Evolutionary conservation across 2,888 invertebrate genomes (phyloP), one percentile per base, ranked within the genome.

Genomic region (Xestia rhomboidea): DNA sequence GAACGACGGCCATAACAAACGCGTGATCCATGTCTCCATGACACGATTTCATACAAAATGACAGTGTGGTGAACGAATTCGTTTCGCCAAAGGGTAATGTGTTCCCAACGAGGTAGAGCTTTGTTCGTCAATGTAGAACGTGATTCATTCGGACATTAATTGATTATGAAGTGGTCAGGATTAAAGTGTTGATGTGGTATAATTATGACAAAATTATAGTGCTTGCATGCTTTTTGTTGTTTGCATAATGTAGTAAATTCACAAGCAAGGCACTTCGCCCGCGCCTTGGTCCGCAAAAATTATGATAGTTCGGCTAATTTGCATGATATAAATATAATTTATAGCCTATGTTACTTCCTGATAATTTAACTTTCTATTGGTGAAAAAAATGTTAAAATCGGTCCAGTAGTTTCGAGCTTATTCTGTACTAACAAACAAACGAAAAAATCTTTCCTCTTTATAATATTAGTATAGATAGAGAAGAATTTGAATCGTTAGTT

Each of bases 21-120:
- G 38, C 62, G 67, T 71, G 84, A 83, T 83, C 81, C 76, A 83
- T 87, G 81, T 79, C 89, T 82, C 81, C 77, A 82, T 87, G 84
- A 81, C 89, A 81, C 46, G 13, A 83, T 83, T 84, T 74, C 64
- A 72, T 60, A 79, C 71, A 77, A 81, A 83, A 83, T 80, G 72
- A 79, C 49, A 66, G 75, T 70, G 80, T 82, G 72, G 70, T 68
- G 54, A 89, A 87, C 86, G 63, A 63, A 87, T 89, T 87, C 60
- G 86, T 76, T 79, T 73, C 77, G 67, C 67, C 46, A 67, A 79
- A 77, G 57, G 72, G 64, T 81, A 83, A 85, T 83, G 76, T 77
- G 77, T 67, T 77, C 62, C 63, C 75, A 62, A 78, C 76, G 70
- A 83, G 81, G 70, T 72, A 51, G 41, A 49, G 69, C 83, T 78